Conservation (phyloP, 1,140 invertebrate genomes). For the Archivesica marissinica region DNA sequence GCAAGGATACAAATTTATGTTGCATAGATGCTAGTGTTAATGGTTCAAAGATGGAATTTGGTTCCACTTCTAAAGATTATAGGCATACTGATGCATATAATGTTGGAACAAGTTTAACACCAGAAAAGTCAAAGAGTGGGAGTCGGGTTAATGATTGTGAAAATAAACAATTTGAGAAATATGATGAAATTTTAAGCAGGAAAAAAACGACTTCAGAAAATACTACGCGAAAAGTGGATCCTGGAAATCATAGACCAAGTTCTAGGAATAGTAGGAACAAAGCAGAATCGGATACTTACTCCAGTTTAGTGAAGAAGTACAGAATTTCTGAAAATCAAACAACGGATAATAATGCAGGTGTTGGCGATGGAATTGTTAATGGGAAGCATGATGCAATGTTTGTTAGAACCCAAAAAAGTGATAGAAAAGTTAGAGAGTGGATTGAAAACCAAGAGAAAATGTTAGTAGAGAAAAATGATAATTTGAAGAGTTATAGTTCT, state of each 20-base stretch:
- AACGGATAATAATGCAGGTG: background rate
- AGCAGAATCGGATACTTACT: constrained; percentile 15
- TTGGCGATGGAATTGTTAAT: background rate
- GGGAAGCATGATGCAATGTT: background rate
- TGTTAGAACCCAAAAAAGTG: constrained; percentile 31
- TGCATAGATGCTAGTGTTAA: constrained; percentile 25
- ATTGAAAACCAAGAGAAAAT: constrained; percentile 55
- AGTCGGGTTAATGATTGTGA: background rate
- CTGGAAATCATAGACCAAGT: constrained; percentile 40
- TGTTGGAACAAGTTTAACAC: constrained; percentile 47
- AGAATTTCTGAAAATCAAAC: constrained; percentile 33
- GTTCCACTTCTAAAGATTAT: background rate
- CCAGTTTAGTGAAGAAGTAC: constrained; percentile 9
- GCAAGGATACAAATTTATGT: background rate
- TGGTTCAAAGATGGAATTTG: background rate
- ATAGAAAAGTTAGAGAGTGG: constrained; percentile 60
- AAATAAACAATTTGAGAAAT: background rate
- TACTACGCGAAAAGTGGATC: background rate
- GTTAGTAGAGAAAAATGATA: background rate
- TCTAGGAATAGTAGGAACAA: constrained; percentile 20
- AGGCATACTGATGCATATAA: constrained; percentile 38
- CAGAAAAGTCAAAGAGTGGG: constrained; percentile 37
- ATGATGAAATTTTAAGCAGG: background rate
- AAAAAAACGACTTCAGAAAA: background rate
- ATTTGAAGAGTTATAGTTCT: background rate